Evolutionary conservation across 35 echinoderm and acorn worm genomes (phyloP).

Genomic region (Ophioderma brevispina): DNA sequence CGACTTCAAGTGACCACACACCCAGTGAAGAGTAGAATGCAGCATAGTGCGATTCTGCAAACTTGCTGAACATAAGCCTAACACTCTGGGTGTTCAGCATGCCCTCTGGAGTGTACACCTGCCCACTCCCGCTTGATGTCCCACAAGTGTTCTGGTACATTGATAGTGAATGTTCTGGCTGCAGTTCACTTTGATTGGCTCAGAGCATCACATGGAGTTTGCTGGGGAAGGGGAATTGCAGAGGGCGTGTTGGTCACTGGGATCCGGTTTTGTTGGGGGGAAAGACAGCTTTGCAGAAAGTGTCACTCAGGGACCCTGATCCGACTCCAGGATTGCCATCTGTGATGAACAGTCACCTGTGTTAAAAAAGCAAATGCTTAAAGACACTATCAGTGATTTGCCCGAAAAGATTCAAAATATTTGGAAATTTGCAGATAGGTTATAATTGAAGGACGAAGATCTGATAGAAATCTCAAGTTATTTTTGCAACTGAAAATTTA

Average conservation of each 20-base stretch:
- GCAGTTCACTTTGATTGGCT: slow-evolving; percentile 49
- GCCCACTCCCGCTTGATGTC: slow-evolving; percentile 59
- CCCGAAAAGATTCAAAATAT: too few relatives aligned
- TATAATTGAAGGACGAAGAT: too few relatives aligned
- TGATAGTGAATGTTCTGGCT: slow-evolving; percentile 31
- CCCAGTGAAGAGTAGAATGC: slow-evolving; percentile 56
- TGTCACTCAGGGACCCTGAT: slow-evolving; percentile 72
- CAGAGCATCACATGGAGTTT: slow-evolving; percentile 76
- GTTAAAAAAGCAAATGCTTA: too few relatives aligned
- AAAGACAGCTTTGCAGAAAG: slow-evolving; percentile 45
- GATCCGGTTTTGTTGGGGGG: slow-evolving; percentile 21
- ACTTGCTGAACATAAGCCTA: slow-evolving; percentile 59
- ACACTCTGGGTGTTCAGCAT: slow-evolving; percentile 51
- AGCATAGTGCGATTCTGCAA: slow-evolving; percentile 46
- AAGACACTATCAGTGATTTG: too few relatives aligned
- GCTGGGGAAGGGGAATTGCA: slow-evolving; percentile 72
- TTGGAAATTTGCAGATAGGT: too few relatives aligned
- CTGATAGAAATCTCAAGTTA: too few relatives aligned
- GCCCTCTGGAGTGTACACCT: slow-evolving; percentile 62
- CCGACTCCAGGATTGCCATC: slow-evolving; percentile 89
- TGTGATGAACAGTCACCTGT: slow-evolving; percentile 83
- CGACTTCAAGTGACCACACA: slow-evolving; percentile 87
- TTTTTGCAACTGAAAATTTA: too few relatives aligned
- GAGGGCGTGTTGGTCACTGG: slow-evolving; percentile 14
- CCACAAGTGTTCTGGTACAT: slow-evolving; percentile 78